Conservation (phyloP, 1,140 invertebrate species). For the Apis laboriosa region DNA sequence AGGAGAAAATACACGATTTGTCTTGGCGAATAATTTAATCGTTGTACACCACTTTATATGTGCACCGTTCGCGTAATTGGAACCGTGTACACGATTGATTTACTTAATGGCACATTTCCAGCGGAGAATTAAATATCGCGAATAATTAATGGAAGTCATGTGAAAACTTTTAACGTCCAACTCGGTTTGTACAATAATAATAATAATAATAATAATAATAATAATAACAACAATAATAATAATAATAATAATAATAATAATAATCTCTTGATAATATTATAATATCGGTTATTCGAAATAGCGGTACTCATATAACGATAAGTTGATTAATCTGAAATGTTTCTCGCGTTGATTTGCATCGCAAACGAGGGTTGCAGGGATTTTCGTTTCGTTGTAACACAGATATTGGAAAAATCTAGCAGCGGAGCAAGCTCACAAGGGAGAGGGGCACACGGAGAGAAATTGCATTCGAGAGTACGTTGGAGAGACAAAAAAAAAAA, state of each 20-base stretch:
- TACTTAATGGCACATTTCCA: neutral
- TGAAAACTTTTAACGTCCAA: neutral
- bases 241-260: neutral
- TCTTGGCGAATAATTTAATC: neutral
- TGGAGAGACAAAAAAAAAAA: neutral
- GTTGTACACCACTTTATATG: too few species aligned
- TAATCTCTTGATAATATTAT: too few species aligned
- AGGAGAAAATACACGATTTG: too few species aligned
- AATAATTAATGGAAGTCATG: neutral
- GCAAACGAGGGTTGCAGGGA: constrained; percentile 35
- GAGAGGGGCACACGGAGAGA: neutral
- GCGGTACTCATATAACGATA: too few species aligned
- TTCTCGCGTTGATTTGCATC: constrained; percentile 43
- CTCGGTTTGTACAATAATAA: neutral
- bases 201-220: neutral
- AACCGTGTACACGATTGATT: neutral
- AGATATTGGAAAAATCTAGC: constrained; percentile 32
- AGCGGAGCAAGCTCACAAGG: neutral
- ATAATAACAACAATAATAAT: neutral
- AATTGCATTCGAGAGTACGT: constrained; percentile 38
- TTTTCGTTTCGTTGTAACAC: constrained; percentile 33
- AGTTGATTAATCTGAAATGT: neutral
- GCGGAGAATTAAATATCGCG: neutral
- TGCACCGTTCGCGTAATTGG: neutral
- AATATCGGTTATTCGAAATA: too few species aligned